Conservation (phyloP, 2,113 vertebrate species). For the Mystacornis crossleyi region DNA sequence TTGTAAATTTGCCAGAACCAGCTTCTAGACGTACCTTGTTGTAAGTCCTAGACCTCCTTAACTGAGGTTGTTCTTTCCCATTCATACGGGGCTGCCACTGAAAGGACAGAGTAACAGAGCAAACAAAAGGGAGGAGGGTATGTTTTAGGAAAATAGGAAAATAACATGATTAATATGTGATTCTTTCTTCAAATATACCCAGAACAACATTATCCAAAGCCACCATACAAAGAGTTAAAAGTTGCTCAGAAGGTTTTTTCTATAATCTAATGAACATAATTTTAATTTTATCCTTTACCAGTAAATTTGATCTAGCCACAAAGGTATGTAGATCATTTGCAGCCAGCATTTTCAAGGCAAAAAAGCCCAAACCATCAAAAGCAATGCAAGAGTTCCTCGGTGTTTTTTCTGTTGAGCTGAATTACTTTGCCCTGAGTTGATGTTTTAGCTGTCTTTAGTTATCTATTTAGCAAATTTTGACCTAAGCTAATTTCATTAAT, state of each 20-base stretch:
- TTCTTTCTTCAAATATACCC: background rate
- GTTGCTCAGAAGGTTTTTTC: background rate
- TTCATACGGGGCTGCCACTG: background rate
- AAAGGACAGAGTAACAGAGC: background rate
- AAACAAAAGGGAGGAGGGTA: background rate
- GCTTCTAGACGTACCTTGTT: background rate
- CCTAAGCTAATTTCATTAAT: background rate
- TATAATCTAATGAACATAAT: background rate
- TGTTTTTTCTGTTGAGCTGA: background rate
- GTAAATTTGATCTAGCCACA: background rate
- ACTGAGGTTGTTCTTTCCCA: background rate
- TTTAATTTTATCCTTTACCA: background rate
- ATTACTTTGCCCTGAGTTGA: background rate
- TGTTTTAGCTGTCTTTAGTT: background rate
- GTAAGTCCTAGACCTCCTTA: background rate
- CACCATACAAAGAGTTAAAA: background rate
- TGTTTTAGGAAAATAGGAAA: background rate
- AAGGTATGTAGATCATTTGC: background rate
- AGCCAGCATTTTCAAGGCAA: background rate
- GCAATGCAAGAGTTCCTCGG: fast-evolving
- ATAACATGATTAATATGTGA: background rate
- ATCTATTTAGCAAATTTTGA: background rate
- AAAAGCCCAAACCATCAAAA: background rate
- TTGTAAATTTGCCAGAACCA: background rate
- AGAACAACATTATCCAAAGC: background rate